Conservation (phyloP, 2,113 vertebrate genomes). For the Numenius arquata region DNA sequence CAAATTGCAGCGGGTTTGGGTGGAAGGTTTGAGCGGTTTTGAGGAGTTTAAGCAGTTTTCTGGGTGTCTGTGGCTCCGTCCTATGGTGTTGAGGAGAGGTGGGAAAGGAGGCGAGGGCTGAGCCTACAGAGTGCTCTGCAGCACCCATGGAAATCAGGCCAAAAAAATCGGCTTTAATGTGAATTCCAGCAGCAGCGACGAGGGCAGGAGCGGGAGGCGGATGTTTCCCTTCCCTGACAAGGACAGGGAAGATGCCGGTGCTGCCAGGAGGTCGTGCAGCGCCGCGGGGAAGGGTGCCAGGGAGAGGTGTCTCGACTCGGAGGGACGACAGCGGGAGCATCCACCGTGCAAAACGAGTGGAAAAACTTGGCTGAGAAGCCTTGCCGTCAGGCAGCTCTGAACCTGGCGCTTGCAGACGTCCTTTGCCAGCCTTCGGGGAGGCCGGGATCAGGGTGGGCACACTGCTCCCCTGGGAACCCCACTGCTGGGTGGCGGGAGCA, state of each 20-base stretch:
- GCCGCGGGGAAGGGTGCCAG: not conserved
- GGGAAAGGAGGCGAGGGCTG: accelerated
- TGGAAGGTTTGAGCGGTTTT: not conserved
- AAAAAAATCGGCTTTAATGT: not conserved
- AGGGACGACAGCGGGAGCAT: not conserved
- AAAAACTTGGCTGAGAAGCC: not conserved
- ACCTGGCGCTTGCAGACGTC: accelerated
- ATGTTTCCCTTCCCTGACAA: not conserved
- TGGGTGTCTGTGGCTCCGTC: not conserved
- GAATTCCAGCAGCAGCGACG: not conserved
- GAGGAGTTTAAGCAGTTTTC: not conserved
- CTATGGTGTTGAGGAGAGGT: accelerated
- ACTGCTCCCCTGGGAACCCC: not conserved
- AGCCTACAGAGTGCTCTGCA: not conserved
- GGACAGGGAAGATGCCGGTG: accelerated
- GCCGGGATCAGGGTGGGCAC: accelerated
- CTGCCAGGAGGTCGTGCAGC: not conserved
- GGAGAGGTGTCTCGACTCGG: accelerated
- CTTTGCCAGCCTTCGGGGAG: not conserved
- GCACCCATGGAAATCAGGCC: not conserved
- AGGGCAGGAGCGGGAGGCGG: not conserved
- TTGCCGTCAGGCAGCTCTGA: accelerated
- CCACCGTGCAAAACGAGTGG: not conserved
- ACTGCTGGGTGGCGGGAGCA: accelerated
- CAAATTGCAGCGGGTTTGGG: accelerated